Conservation (phyloP, 2,113 vertebrate genomes). For the Physeter macrocephalus region DNA sequence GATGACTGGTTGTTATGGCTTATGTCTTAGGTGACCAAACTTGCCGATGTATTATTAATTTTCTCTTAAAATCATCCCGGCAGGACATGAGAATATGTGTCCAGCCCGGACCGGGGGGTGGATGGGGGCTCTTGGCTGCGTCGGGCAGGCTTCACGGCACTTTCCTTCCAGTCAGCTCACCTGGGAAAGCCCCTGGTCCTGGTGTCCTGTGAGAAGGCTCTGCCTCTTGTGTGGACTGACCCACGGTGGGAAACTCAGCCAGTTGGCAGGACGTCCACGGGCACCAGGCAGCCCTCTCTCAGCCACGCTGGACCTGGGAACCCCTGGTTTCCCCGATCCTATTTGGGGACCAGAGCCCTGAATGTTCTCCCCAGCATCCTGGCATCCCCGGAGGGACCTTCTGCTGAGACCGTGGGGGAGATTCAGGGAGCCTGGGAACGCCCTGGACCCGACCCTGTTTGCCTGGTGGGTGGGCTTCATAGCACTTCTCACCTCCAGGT, state of each 20-base stretch:
- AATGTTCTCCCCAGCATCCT: too few species aligned
- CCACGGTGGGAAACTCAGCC: not conserved
- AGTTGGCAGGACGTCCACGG: not conserved
- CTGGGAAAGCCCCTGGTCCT: not conserved
- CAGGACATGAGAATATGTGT: not conserved
- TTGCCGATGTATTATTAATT: not conserved
- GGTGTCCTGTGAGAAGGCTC: too few species aligned
- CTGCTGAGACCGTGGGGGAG: accelerated
- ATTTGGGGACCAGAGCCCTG: not conserved
- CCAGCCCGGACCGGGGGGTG: not conserved
- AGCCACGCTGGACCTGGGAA: accelerated
- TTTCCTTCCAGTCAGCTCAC: not conserved
- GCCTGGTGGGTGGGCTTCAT: not conserved
- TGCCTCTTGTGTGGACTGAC: not conserved
- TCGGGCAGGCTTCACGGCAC: not conserved
- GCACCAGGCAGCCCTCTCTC: not conserved
- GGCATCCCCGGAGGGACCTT: accelerated
- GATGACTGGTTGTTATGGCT: not conserved
- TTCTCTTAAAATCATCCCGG: not conserved
- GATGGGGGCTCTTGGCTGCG: not conserved
- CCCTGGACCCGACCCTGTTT: not conserved
- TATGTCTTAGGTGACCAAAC: not conserved
- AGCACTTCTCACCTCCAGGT: accelerated
- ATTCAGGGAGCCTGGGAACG: not conserved
- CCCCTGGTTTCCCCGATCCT: not conserved